phyloP scores from a whole-genome alignment of 2,888 invertebrate species.

The Anticlea derivata region DNA sequence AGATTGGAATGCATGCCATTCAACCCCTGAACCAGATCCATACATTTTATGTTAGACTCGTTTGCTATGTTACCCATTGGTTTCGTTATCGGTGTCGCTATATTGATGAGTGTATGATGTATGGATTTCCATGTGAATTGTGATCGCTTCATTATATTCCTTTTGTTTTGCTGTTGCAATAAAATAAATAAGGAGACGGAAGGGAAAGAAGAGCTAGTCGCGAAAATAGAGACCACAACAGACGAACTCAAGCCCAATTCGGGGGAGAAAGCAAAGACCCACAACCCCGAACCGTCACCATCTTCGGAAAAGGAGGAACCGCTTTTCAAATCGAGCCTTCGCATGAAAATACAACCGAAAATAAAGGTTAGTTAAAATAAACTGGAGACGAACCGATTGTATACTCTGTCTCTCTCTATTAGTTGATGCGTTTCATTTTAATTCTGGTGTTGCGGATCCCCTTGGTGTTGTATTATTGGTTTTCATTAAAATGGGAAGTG shows the following conservation, averaged over 20 bases:
- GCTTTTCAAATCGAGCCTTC: conserved; percentile 77
- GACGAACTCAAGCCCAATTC: conserved; percentile 75
- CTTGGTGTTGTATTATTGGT: conserved; percentile 44
- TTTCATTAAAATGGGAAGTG: conserved; percentile 44
- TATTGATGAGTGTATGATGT: conserved; percentile 44
- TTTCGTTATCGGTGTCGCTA: conserved; percentile 64
- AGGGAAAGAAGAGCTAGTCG: conserved; percentile 70
- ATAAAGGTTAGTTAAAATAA: conserved; percentile 72
- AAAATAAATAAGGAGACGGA: conserved; percentile 70
- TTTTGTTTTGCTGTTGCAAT: conserved; percentile 78
- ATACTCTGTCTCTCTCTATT: conserved; percentile 62
- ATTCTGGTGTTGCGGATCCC: conserved; percentile 55
- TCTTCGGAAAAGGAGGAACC: conserved; percentile 75
- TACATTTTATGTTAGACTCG: conserved; percentile 56
- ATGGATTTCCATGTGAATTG: conserved; percentile 48
- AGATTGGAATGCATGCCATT: conserved; percentile 53
- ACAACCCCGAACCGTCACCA: conserved; percentile 56
- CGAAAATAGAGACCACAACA: conserved; percentile 77
- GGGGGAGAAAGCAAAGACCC: conserved; percentile 58
- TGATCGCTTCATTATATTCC: conserved; percentile 63
- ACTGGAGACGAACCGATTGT: conserved; percentile 40
- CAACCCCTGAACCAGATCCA: conserved; percentile 37
- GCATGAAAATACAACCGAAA: conserved; percentile 64
- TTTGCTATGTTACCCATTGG: conserved; percentile 59
- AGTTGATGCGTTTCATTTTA: conserved; percentile 59